Evolutionary conservation across 1,140 invertebrate species (phyloP).

Genomic region (Danaus melanippus): DNA sequence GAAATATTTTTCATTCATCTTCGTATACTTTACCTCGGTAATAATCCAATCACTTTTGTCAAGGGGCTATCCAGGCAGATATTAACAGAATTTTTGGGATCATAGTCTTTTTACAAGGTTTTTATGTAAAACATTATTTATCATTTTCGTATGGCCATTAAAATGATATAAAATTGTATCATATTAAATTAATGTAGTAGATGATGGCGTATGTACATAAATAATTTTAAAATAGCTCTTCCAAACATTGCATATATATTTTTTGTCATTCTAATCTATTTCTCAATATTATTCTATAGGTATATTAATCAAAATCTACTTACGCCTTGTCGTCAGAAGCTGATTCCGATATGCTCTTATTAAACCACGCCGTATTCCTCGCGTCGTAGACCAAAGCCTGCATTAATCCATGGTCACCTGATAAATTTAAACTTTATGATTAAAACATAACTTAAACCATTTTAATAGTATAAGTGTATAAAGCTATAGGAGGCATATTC

Average conservation of each 20-base stretch:
- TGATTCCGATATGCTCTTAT: constrained; percentile 78
- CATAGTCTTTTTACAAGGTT: neutral
- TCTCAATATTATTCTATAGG: neutral
- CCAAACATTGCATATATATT: no score
- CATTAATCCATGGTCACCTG: constrained; percentile 88
- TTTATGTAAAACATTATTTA: neutral
- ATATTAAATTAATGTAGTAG: no score
- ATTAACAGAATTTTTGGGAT: constrained; percentile 42
- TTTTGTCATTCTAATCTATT: no score
- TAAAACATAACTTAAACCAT: no score
- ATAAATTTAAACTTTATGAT: constrained; percentile 1
- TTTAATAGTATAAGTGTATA: no score
- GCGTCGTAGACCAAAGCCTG: constrained; percentile 90
- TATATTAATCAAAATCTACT: constrained; percentile 28
- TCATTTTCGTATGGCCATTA: no score
- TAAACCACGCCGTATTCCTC: constrained; percentile 87
- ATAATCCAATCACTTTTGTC: constrained; percentile 85
- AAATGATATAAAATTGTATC: no score
- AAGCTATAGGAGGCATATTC: no score
- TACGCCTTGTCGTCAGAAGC: constrained; percentile 77
- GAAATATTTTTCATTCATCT: constrained; percentile 1
- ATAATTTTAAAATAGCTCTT: no score
- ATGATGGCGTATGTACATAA: no score
- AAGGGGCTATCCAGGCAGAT: constrained; percentile 78
- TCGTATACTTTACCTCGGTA: constrained; percentile 84